Evolutionary conservation across 2,113 vertebrate genomes (phyloP).

Genomic region (Hylia prasina): DNA sequence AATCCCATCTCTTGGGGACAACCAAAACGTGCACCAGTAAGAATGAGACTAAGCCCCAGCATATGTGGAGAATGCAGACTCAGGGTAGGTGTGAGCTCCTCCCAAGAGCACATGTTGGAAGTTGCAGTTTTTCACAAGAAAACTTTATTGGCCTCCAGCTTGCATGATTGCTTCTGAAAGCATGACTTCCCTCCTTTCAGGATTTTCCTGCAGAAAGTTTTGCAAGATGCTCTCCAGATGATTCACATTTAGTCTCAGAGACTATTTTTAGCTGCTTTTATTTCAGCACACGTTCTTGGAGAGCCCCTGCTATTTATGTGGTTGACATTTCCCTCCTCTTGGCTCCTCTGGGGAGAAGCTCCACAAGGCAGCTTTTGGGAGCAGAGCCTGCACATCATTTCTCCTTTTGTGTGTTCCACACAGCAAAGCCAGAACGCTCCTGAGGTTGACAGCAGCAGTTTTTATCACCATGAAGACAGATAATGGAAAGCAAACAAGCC

Average conservation of each 20-base stretch:
- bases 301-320: background rate
- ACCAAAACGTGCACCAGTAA: background rate
- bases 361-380: background rate
- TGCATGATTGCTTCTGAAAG: background rate
- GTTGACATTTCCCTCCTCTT: background rate
- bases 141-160: background rate
- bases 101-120: background rate
- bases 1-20: background rate
- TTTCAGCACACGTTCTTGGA: conserved; percentile 16
- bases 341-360: conserved; percentile 1
- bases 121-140: background rate
- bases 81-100: background rate
- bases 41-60: background rate
- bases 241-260: conserved; percentile 5
- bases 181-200: background rate
- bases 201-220: conserved; percentile 3
- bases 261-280: conserved; percentile 31
- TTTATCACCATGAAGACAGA: background rate
- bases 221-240: background rate
- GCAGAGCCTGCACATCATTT: background rate
- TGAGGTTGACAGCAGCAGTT: background rate
- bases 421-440: background rate
- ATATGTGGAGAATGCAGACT: background rate
- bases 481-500: conserved; percentile 32
- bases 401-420: background rate